Conservation (phyloP, 2,888 invertebrate genomes). For the Megastigmus dorsalis region DNA sequence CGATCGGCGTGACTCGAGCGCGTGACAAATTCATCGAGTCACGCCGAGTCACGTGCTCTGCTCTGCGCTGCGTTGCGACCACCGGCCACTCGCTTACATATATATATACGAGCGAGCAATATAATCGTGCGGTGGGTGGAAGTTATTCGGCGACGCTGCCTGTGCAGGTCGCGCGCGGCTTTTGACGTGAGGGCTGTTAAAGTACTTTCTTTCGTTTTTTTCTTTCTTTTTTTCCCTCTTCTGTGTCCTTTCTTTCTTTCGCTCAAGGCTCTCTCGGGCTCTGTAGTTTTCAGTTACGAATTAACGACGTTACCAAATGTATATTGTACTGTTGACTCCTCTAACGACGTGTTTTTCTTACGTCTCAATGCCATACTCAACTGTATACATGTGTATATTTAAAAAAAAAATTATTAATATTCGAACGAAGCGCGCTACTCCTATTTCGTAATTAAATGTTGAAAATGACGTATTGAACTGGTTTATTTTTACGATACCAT, state of each 20-base stretch:
- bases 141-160: too few species aligned
- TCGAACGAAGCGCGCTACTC: neutral
- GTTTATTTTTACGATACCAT: too few species aligned
- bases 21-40: conserved; percentile 71
- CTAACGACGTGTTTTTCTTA: conserved; percentile 2
- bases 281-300: conserved; percentile 39
- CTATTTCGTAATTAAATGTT: too few species aligned
- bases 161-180: conserved; percentile 13
- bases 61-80: too few species aligned
- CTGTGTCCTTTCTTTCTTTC: conserved; percentile 1
- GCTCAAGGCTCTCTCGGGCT: neutral
- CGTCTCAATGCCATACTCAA: conserved; percentile 18
- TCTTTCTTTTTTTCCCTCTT: too few species aligned
- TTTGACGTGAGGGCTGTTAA: conserved; percentile 25
- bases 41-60: conserved; percentile 67
- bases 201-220: conserved; percentile 3
- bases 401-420: too few species aligned
- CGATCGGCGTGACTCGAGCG: conserved; percentile 60
- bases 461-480: too few species aligned
- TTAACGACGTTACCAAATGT: conserved; percentile 21
- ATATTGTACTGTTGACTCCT: conserved; percentile 34
- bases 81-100: too few species aligned
- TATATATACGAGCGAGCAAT: conserved; percentile 46
- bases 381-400: conserved; percentile 26
- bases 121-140: conserved; percentile 20